Conservation (phyloP, 2,797 vertebrate species). For the Babyrousa celebensis region DNA sequence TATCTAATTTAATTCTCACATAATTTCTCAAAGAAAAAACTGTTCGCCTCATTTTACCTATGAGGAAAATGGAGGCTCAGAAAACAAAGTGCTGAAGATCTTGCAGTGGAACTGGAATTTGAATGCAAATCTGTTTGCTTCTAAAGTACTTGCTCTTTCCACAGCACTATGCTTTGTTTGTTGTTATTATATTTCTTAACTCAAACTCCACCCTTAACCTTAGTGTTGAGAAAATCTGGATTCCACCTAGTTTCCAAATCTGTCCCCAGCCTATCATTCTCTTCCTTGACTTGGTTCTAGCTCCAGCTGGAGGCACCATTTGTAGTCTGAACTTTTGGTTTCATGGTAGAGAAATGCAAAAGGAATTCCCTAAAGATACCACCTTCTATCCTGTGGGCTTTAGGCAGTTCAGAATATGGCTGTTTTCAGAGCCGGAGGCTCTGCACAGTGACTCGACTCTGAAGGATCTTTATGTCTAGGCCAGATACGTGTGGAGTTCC, state of each 20-base stretch:
- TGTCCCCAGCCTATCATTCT: background rate
- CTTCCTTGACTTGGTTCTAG: background rate
- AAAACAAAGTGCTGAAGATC: background rate
- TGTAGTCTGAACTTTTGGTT: background rate
- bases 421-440: background rate
- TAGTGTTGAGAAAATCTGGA: background rate
- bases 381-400: background rate
- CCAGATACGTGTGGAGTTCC: background rate
- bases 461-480: background rate
- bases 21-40: constrained; percentile 16
- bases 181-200: background rate
- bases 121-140: constrained; percentile 9
- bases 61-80: background rate
- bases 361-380: background rate
- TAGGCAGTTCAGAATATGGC: background rate
- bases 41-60: background rate
- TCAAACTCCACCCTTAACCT: background rate
- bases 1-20: constrained; percentile 54
- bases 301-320: background rate
- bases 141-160: background rate
- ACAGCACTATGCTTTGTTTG: background rate
- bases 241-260: background rate
- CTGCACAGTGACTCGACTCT: background rate
- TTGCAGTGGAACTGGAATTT: background rate
- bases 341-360: background rate